Evolutionary conservation across 2,113 vertebrate genomes (phyloP).

Genomic region (Choloepus hoffmanni): DNA sequence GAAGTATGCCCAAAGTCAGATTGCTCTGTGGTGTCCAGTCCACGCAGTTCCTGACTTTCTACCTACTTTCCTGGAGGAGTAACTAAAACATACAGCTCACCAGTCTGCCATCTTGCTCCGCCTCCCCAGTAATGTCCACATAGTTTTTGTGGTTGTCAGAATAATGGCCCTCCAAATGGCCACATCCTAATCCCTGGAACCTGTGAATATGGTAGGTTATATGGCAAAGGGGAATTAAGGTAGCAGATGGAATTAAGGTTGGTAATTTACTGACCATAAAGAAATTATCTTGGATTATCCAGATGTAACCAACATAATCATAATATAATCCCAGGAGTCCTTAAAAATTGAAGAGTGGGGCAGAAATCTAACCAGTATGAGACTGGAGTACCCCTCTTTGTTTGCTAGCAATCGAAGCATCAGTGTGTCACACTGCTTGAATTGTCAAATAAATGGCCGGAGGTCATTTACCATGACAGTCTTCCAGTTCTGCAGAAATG

Average conservation of each 20-base stretch:
- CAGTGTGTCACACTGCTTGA: neutral
- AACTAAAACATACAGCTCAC: too few relatives aligned
- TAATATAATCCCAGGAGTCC: neutral
- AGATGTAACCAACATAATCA: neutral
- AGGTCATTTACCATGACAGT: conserved; percentile 4
- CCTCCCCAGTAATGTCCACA: too few relatives aligned
- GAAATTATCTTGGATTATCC: neutral
- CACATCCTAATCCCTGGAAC: neutral
- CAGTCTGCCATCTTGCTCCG: too few relatives aligned
- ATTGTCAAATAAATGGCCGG: neutral
- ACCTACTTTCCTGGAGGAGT: too few relatives aligned
- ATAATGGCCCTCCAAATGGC: neutral
- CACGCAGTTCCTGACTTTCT: too few relatives aligned
- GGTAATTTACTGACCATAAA: neutral
- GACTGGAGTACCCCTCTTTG: neutral
- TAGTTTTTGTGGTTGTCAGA: neutral
- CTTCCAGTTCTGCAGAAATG: neutral
- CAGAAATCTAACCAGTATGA: neutral
- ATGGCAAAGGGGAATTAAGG: neutral
- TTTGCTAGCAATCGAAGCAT: neutral
- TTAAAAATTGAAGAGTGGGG: neutral
- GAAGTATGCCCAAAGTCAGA: too few relatives aligned
- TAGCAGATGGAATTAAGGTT: neutral
- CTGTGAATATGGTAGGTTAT: neutral
- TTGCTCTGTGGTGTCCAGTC: too few relatives aligned